Percentiles rank a stretch among this genome's conserved stretches.
phyloP scores from a whole-genome alignment of 2,113 vertebrate species.

The Hiodon alosoides region DNA sequence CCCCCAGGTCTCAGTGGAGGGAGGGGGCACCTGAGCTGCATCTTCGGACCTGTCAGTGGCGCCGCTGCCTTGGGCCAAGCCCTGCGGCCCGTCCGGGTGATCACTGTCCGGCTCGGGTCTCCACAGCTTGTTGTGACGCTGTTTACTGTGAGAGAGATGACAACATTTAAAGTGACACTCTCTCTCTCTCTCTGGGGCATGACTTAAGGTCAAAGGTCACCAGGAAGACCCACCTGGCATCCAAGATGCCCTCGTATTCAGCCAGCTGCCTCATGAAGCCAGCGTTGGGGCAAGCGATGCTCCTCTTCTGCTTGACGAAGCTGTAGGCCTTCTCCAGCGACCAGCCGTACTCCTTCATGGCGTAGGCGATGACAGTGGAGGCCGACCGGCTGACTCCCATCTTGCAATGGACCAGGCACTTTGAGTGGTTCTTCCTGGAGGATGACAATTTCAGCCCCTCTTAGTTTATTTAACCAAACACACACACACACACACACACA shows the following conservation, averaged over 20 bases:
- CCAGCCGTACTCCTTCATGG: conserved; percentile 97
- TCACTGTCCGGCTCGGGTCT: conserved; percentile 66
- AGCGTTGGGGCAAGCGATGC: conserved; percentile 78
- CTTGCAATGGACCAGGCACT: conserved; percentile 97
- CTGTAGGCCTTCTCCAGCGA: conserved; percentile 87
- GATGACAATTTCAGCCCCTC: not conserved
- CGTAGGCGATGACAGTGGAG: conserved; percentile 93
- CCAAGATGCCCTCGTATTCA: conserved; percentile 90
- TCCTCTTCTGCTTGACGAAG: conserved; percentile 87
- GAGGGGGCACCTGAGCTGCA: conserved; percentile 45
- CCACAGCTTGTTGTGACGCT: conserved; percentile 93
- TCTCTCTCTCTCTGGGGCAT: too few species aligned
- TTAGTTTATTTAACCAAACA: too few species aligned
- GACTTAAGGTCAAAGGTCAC: not conserved
- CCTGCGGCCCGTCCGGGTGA: conserved; percentile 55
- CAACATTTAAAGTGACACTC: not conserved
- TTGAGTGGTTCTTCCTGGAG: conserved; percentile 84
- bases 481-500: too few species aligned
- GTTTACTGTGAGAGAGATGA: conserved; percentile 69
- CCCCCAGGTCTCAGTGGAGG: conserved; percentile 54
- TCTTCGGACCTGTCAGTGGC: conserved; percentile 39
- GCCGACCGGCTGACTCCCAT: conserved; percentile 96
- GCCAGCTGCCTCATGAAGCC: conserved; percentile 92
- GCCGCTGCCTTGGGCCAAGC: conserved; percentile 44
- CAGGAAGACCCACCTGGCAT: conserved; percentile 73